These are phyloP conservation scores for Sprattus sprattus DNA, from an alignment of 2,113 vertebrate species.

Conservation along the genomic window DNA sequence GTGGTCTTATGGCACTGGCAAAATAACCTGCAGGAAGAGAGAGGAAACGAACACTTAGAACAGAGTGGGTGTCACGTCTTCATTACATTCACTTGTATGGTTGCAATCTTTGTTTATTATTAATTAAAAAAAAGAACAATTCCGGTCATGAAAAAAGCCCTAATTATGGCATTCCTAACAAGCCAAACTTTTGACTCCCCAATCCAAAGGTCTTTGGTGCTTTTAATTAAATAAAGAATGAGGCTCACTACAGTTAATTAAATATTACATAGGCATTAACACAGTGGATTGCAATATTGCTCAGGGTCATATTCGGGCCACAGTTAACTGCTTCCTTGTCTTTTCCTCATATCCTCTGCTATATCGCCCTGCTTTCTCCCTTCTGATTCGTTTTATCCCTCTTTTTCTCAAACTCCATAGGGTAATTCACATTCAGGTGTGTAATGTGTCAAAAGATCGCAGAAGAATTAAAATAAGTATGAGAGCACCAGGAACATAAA, in stretches of 20 bases:
- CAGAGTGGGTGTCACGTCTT: neutral
- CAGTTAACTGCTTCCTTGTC: constrained; percentile 14
- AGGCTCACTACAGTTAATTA: constrained; percentile 25
- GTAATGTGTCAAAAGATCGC: neutral
- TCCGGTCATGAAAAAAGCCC: neutral
- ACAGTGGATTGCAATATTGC: constrained; percentile 26
- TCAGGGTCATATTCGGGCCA: constrained; percentile 9
- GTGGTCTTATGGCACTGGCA: constrained; percentile 15
- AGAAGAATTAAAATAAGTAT: neutral
- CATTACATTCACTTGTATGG: neutral
- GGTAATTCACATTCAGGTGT: neutral
- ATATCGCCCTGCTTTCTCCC: neutral
- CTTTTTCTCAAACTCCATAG: neutral
- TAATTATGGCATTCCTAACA: neutral
- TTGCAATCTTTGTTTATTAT: neutral
- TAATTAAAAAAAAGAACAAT: neutral
- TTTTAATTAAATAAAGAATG: constrained; percentile 23
- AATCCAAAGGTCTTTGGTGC: constrained; percentile 17
- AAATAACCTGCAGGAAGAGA: constrained; percentile 37
- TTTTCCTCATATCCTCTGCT: neutral
- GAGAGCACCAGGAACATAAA: neutral
- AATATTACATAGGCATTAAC: constrained; percentile 1
- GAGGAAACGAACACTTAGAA: neutral
- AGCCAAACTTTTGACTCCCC: constrained; percentile 3
- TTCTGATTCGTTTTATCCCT: neutral